These are phyloP conservation scores for Neoascia interrupta DNA, from an alignment of 2,888 invertebrate genomes.

Conservation along the genomic window DNA sequence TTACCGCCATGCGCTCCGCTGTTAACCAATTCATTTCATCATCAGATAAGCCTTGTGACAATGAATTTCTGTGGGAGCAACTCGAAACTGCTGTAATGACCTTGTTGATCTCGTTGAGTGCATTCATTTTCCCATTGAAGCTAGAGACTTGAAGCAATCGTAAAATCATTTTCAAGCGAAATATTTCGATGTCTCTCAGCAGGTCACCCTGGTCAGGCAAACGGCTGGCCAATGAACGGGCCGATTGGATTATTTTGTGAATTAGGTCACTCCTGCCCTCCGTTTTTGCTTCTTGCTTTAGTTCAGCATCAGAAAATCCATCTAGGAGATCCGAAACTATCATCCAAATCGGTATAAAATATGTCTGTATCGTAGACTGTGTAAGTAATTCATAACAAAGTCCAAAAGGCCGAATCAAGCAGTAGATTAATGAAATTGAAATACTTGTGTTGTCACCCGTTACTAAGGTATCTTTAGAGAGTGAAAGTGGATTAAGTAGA, in stretches of 20 bases:
- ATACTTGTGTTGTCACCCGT: constrained; percentile 78
- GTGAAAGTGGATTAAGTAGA: background rate
- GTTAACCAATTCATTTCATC: constrained; percentile 95
- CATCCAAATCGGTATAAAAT: constrained; percentile 95
- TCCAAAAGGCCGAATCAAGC: constrained; percentile 93
- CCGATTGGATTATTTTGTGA: constrained; percentile 94
- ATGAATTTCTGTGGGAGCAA: constrained; percentile 87
- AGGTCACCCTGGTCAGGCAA: constrained; percentile 90
- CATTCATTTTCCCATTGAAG: constrained; percentile 99
- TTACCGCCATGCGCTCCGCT: constrained; percentile 95
- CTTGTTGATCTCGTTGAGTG: constrained; percentile 98
- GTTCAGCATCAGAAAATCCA: constrained; percentile 95
- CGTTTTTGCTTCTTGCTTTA: constrained; percentile 95
- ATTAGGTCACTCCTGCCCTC: constrained; percentile 98
- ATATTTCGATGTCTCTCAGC: constrained; percentile 90
- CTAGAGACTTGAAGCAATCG: constrained; percentile 96
- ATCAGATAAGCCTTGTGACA: constrained; percentile 84
- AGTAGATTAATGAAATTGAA: constrained; percentile 88
- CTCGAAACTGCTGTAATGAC: constrained; percentile 94
- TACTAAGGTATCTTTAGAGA: constrained; percentile 47
- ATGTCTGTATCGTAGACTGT: constrained; percentile 93
- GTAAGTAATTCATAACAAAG: constrained; percentile 95
- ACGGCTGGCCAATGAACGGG: constrained; percentile 92
- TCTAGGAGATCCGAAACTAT: constrained; percentile 94
- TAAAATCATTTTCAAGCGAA: constrained; percentile 97